Evolutionary conservation across 2,888 invertebrate species (phyloP).

Genomic region (Leptopterna dolabrata): DNA sequence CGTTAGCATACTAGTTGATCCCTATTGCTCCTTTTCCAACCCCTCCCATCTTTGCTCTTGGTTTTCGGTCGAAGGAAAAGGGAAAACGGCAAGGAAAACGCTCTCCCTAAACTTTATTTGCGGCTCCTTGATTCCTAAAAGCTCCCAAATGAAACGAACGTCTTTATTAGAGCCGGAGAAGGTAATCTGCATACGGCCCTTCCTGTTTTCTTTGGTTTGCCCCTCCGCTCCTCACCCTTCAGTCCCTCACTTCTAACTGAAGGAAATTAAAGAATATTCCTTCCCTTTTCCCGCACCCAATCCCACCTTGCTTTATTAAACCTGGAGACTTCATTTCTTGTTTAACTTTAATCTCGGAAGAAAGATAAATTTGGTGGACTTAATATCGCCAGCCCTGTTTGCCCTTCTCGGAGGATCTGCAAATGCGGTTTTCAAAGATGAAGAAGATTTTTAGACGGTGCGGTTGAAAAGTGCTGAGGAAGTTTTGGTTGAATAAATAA

Average conservation of each 20-base stretch:
- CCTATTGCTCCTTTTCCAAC: conserved; percentile 57
- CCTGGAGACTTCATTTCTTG: conserved; percentile 52
- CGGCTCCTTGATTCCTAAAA: conserved; percentile 63
- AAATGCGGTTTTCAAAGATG: neutral
- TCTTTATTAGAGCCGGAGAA: conserved; percentile 60
- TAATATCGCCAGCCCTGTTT: conserved; percentile 25
- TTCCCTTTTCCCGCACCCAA: conserved; percentile 14
- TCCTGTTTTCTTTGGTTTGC: conserved; percentile 36
- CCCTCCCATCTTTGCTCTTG: conserved; percentile 50
- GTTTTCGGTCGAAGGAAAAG: conserved; percentile 12
- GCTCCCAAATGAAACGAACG: conserved; percentile 63
- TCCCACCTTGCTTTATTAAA: conserved; percentile 53
- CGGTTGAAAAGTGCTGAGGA: conserved; percentile 13
- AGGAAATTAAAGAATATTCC: conserved; percentile 58
- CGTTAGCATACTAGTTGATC: conserved; percentile 64
- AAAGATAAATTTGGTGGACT: conserved; percentile 51
- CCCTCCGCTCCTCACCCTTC: neutral
- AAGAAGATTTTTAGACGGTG: neutral
- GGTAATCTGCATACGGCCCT: conserved; percentile 61
- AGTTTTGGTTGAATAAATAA: neutral
- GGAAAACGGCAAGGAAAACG: neutral
- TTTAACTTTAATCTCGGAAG: conserved; percentile 49
- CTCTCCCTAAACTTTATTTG: conserved; percentile 62
- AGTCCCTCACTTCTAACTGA: neutral
- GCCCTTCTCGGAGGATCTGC: neutral